Percentiles rank a stretch among this genome's conserved stretches.
These are phyloP conservation scores for Phyllostomus discolor DNA, from an alignment of 2,113 vertebrate genomes.

Conservation along the genomic window DNA sequence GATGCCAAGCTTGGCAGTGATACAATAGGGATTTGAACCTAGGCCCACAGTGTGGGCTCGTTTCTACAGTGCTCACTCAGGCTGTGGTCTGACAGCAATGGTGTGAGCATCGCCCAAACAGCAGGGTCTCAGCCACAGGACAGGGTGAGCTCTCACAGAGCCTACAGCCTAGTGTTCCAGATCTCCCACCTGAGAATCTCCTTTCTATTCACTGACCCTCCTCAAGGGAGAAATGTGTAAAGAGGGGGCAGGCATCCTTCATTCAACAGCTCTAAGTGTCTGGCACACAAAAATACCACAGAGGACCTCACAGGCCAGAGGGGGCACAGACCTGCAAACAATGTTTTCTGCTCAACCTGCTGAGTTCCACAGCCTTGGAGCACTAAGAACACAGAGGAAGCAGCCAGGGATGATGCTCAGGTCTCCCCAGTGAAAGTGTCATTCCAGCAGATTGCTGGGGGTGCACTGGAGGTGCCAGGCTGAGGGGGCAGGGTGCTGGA, in stretches of 20 bases:
- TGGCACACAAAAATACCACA: background rate
- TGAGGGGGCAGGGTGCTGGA: background rate
- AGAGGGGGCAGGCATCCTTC: background rate
- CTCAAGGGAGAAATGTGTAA: background rate
- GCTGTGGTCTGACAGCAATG: background rate
- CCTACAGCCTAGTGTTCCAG: background rate
- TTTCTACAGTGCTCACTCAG: background rate
- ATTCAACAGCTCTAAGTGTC: background rate
- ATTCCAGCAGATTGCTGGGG: background rate
- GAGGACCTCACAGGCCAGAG: background rate
- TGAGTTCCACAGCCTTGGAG: background rate
- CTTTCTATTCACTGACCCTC: background rate
- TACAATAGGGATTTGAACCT: background rate
- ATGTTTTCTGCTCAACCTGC: background rate
- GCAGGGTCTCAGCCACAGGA: background rate
- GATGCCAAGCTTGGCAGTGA: background rate
- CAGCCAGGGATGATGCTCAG: background rate
- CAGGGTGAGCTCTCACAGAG: background rate
- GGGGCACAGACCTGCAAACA: background rate
- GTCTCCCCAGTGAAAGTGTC: background rate
- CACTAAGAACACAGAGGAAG: background rate
- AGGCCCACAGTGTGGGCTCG: background rate
- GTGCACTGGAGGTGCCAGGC: background rate
- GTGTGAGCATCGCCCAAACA: background rate
- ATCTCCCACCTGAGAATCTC: background rate